Evolutionary conservation across 2,113 vertebrate species (phyloP).

Genomic region (Calonectris borealis): DNA sequence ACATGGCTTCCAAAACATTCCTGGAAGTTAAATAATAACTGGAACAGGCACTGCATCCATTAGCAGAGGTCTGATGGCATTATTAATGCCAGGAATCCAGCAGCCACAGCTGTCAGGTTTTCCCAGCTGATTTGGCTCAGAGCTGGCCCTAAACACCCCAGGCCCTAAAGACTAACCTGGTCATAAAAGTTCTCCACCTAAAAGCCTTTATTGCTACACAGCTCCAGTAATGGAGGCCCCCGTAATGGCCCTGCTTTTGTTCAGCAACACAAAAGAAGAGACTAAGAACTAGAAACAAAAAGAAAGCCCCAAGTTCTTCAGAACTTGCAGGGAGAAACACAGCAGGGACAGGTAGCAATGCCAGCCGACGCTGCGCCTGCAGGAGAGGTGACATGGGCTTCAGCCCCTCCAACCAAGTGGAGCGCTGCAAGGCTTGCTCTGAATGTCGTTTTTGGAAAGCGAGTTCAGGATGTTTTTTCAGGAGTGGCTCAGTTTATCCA

Average conservation of each 20-base stretch:
- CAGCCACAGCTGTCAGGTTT: background rate
- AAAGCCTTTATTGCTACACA: background rate
- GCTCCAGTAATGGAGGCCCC: background rate
- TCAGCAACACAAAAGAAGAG: background rate
- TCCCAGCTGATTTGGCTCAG: constrained; percentile 8
- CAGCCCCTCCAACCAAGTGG: background rate
- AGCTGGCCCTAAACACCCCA: background rate
- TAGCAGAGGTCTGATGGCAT: constrained; percentile 32
- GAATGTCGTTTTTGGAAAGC: background rate
- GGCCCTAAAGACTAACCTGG: background rate
- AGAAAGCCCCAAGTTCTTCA: background rate
- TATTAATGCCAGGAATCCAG: constrained; percentile 41
- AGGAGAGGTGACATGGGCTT: fast-evolving
- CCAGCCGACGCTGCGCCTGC: fast-evolving
- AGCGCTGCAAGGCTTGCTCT: background rate
- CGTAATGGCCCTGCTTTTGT: background rate
- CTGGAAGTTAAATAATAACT: constrained; percentile 66
- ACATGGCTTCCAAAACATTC: constrained; percentile 32
- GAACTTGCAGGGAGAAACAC: background rate
- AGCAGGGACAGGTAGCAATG: fast-evolving
- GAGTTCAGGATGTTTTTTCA: background rate
- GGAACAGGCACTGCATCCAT: constrained; percentile 41
- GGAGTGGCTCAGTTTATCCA: background rate
- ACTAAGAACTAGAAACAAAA: background rate
- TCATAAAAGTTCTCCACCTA: background rate